A percentile compares a stretch with the other conserved stretches of the same genome.
phyloP scores from a whole-genome alignment of 2,797 vertebrate species.

The Enteromius thamalakanensis region DNA sequence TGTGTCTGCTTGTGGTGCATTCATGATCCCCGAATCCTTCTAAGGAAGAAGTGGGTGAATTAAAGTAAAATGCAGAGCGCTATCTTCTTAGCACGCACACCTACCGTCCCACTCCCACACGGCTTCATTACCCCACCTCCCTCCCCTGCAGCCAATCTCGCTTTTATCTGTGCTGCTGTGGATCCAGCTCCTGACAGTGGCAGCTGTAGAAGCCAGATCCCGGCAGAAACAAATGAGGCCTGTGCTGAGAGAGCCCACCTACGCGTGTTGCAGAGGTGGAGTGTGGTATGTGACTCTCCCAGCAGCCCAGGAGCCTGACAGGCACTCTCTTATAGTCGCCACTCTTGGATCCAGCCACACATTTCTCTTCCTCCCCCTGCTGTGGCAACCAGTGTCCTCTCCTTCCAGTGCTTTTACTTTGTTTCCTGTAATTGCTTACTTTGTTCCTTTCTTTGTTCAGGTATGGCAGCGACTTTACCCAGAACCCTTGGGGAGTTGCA shows the following conservation, averaged over 20 bases:
- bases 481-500: slow-evolving; percentile 97
- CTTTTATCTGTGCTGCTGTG: slow-evolving; percentile 41
- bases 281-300: slow-evolving; percentile 66
- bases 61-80: slow-evolving; percentile 47
- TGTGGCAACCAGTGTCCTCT: slow-evolving; percentile 17
- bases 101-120: slow-evolving; percentile 53
- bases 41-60: slow-evolving; percentile 40
- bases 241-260: slow-evolving; percentile 81
- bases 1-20: slow-evolving; percentile 10
- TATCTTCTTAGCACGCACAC: slow-evolving; percentile 45
- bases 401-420: slow-evolving; percentile 9
- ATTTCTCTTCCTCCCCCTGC: slow-evolving; percentile 42
- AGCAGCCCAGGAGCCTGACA: slow-evolving; percentile 71
- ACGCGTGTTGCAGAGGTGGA: slow-evolving; percentile 84
- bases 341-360: slow-evolving; percentile 50
- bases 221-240: slow-evolving; percentile 69
- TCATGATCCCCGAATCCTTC: slow-evolving; percentile 26
- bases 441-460: slow-evolving; percentile 62
- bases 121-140: slow-evolving; percentile 35
- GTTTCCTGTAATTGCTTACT: slow-evolving; percentile 18
- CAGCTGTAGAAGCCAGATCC: slow-evolving; percentile 54
- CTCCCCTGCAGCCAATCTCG: slow-evolving; percentile 23
- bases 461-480: slow-evolving; percentile 94
- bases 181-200: slow-evolving; percentile 44
- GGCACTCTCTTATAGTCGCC: slow-evolving; percentile 65